phyloP scores from a whole-genome alignment of 2,113 vertebrate genomes.

The Calyptomena viridis region DNA sequence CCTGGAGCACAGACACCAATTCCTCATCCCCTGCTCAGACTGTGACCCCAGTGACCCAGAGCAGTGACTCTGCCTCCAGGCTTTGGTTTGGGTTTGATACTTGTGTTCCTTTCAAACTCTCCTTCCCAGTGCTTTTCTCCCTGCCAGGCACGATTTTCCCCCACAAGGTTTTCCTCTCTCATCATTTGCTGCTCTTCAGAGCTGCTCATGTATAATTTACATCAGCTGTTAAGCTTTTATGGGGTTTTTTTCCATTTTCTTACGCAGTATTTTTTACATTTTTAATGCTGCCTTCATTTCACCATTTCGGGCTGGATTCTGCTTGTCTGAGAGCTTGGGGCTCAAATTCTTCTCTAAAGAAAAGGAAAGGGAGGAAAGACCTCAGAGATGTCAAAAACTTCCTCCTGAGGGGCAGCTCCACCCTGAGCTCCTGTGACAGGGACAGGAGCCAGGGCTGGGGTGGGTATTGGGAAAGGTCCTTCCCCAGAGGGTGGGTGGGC shows the following conservation, averaged over 20 bases:
- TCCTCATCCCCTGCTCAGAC: not conserved
- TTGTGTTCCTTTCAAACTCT: not conserved
- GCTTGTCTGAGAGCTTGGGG: not conserved
- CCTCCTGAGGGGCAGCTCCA: not conserved
- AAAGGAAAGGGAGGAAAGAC: not conserved
- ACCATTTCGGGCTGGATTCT: not conserved
- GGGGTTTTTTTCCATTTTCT: not conserved
- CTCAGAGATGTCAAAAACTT: not conserved
- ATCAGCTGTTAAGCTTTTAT: not conserved
- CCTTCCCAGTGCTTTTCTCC: not conserved
- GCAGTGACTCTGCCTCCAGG: not conserved
- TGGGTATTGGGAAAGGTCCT: too few relatives aligned
- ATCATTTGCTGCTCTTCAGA: not conserved
- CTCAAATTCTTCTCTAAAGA: not conserved
- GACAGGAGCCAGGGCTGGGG: not conserved
- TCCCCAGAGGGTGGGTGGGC: not conserved
- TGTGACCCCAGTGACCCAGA: not conserved
- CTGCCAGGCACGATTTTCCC: not conserved
- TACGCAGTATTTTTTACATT: not conserved
- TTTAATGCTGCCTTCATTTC: not conserved
- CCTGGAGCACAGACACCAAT: not conserved
- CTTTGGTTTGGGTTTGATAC: not conserved
- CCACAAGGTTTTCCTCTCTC: not conserved
- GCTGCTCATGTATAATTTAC: slow-evolving; percentile 5
- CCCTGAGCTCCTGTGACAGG: not conserved